Percentiles rank a stretch among this genome's conserved stretches.
phyloP scores from a whole-genome alignment of 2,113 vertebrate genomes.

The Pygoscelis adeliae region DNA sequence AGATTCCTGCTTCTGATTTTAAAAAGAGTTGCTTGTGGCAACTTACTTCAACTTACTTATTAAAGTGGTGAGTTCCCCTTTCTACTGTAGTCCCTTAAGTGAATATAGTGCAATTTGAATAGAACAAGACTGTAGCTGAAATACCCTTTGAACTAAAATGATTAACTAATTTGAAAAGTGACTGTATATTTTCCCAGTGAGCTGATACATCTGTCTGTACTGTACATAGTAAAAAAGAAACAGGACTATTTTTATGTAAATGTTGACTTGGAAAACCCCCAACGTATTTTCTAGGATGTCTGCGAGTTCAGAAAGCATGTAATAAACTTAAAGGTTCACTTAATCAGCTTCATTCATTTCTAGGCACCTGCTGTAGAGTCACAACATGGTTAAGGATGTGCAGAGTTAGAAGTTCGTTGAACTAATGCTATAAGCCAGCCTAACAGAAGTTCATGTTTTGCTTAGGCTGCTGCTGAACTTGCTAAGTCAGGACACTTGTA shows the following conservation, averaged over 20 bases:
- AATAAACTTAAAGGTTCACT: neutral
- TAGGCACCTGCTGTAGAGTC: neutral
- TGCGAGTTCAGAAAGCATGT: neutral
- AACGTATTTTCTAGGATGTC: neutral
- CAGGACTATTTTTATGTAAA: neutral
- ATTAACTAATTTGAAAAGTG: constrained; percentile 22
- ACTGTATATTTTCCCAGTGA: neutral
- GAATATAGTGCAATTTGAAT: constrained; percentile 1
- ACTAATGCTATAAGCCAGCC: neutral
- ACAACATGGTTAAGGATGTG: neutral
- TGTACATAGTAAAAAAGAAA: neutral
- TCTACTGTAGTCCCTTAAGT: neutral
- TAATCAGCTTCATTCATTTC: neutral
- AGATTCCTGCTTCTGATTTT: neutral
- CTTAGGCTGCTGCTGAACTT: neutral
- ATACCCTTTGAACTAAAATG: constrained; percentile 7
- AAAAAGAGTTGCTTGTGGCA: neutral
- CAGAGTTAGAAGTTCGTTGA: neutral
- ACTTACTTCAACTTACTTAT: neutral
- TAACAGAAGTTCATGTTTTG: neutral
- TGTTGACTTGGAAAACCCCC: neutral
- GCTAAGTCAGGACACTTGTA: neutral
- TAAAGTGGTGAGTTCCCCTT: neutral
- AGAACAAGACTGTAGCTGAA: neutral
- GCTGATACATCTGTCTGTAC: neutral